Conservation (phyloP, 2,797 vertebrate species). For the Amniataba percoides region DNA sequence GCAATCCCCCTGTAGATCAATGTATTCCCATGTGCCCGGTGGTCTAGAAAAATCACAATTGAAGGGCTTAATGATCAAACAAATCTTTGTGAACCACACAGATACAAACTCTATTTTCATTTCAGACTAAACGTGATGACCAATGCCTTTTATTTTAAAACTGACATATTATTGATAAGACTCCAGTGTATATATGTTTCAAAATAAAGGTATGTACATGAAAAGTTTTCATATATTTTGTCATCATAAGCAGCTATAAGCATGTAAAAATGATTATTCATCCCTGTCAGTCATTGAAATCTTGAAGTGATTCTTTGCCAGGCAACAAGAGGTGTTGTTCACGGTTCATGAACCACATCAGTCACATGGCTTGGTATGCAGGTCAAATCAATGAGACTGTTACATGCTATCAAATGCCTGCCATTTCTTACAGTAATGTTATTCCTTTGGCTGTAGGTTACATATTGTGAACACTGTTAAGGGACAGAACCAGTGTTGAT, state of each 20-base stretch:
- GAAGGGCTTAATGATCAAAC: slow-evolving; percentile 56
- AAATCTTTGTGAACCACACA: slow-evolving; percentile 25
- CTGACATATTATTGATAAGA: background rate
- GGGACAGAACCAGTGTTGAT: background rate
- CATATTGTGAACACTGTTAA: background rate
- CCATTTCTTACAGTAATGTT: background rate
- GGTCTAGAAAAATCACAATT: slow-evolving; percentile 62
- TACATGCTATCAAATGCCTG: background rate
- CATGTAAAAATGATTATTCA: background rate
- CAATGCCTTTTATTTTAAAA: slow-evolving; percentile 7
- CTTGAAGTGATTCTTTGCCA: background rate
- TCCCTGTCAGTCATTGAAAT: background rate
- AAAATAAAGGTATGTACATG: background rate
- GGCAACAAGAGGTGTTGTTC: background rate
- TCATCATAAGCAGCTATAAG: background rate
- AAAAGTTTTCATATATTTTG: background rate
- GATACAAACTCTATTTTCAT: slow-evolving; percentile 31
- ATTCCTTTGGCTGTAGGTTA: background rate
- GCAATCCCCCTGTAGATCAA: slow-evolving; percentile 69
- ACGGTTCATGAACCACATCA: background rate
- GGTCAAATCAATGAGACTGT: background rate
- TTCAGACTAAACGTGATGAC: slow-evolving; percentile 4
- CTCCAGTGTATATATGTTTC: background rate
- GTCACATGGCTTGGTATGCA: background rate
- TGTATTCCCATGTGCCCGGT: slow-evolving; percentile 50